These are phyloP conservation scores for Loripinus fragilis DNA, from an alignment of 2,888 invertebrate species.

Conservation along the genomic window DNA sequence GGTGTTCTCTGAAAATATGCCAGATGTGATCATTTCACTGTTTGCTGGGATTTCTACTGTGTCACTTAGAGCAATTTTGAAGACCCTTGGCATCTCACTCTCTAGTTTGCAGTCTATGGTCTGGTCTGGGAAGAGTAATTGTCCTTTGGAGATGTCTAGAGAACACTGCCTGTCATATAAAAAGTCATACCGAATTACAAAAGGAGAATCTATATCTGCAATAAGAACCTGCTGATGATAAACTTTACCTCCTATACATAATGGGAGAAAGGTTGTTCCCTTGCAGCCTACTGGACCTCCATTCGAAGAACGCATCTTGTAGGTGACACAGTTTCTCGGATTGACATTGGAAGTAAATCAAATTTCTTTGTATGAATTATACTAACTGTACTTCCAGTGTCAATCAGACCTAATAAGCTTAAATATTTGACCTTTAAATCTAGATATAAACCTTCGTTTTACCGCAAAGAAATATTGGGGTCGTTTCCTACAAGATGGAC, in stretches of 20 bases:
- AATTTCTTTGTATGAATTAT: slow-evolving; percentile 2
- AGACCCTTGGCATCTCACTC: slow-evolving; percentile 3
- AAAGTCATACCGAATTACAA: neutral
- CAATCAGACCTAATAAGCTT: neutral
- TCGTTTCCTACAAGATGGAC: neutral
- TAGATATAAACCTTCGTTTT: neutral
- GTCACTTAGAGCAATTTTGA: neutral
- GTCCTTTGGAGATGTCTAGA: neutral
- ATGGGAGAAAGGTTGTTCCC: neutral
- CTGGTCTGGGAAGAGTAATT: neutral
- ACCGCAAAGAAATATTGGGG: neutral
- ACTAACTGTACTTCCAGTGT: neutral
- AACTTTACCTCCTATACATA: neutral
- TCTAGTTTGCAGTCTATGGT: neutral
- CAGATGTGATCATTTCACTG: neutral
- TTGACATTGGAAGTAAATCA: neutral
- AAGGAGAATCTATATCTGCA: neutral
- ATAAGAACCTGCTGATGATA: neutral
- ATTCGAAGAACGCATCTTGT: neutral
- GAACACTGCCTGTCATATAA: neutral
- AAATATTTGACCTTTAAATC: neutral
- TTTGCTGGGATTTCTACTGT: neutral
- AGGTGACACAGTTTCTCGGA: neutral
- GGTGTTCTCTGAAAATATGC: neutral
- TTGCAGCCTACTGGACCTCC: slow-evolving; percentile 17